Conservation (phyloP, 2,888 invertebrate genomes). For the Agrilus mali region DNA sequence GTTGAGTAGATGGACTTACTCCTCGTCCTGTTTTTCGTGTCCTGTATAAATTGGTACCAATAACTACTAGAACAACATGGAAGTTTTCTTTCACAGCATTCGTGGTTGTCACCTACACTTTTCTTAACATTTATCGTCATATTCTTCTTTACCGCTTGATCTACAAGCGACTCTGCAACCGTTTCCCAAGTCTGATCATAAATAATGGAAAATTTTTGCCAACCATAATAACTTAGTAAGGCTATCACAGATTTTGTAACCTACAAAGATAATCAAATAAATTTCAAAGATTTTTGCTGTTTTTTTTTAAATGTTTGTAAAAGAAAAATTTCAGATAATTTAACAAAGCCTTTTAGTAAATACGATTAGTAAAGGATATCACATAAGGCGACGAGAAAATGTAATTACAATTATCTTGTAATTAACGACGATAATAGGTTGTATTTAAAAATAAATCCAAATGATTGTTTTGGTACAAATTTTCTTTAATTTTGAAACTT, state of each 20-base stretch:
- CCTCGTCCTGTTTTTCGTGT: slow-evolving; percentile 75
- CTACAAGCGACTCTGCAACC: slow-evolving; percentile 68
- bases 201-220: slow-evolving; percentile 87
- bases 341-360: no score
- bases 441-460: no score
- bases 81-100: slow-evolving; percentile 64
- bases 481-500: no score
- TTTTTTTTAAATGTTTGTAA: no score
- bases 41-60: slow-evolving; percentile 75
- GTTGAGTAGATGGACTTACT: slow-evolving; percentile 39
- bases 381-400: no score
- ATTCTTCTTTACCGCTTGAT: slow-evolving; percentile 61
- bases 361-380: no score
- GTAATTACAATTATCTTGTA: no score
- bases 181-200: slow-evolving; percentile 71
- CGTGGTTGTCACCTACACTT: slow-evolving; percentile 56
- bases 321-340: no score
- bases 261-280: slow-evolving; percentile 35
- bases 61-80: slow-evolving; percentile 66
- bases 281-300: slow-evolving; percentile 2
- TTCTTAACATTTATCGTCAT: slow-evolving; percentile 74
- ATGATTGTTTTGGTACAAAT: no score
- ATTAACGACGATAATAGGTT: no score
- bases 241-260: slow-evolving; percentile 92
- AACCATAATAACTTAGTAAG: slow-evolving; percentile 78